Evolutionary conservation across 2,797 vertebrate genomes (phyloP), one percentile per base, ranked within the genome.

Genomic region (Anas georgica): DNA sequence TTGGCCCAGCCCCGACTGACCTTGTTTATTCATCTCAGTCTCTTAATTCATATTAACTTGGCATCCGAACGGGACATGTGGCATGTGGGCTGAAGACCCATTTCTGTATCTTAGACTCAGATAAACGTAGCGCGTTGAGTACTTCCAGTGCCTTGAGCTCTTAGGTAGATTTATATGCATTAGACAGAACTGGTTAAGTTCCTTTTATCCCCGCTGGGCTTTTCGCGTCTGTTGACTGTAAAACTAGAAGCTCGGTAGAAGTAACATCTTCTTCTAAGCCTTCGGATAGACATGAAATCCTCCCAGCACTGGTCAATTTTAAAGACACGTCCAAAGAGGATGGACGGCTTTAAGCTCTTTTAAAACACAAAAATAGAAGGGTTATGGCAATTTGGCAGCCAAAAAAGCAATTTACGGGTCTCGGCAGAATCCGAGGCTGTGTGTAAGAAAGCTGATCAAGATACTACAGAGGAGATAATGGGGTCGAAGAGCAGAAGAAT

Each of bases 131-230:
- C 28, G 37, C 94, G 75, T 52, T 92, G 92, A 97, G 96, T 96
- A 97, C 98, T 98, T 98, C 92, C 96, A 98, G 94, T 97, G 97
- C 98, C 96, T 96, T 98, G 96, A 97, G 97, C 98, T 98, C 97
- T 98, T 98, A 98, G 98, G 97, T 98, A 97, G 98, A 98, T 98
- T 98, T 98, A 97, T 97, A 97, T 98, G 97, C 97, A 98, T 98
- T 98, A 98, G 98, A 98, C 96, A 97, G 97, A 98, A 98, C 97
- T 97, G 81, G 97, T 97, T 98, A 98, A 97, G 97, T 98, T 98
- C 97, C 97, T 97, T 98, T 98, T 98, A 98, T 98, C 97, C 97
- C 98, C 63, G 77, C 86, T 96, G 97, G 97, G 97, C 96, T 97
- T 98, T 98, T 98, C 97, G 96, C 97, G 95, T 98, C 97, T 98